These are phyloP conservation scores for Perccottus glenii DNA, from an alignment of 2,113 vertebrate species.

Conservation along the genomic window DNA sequence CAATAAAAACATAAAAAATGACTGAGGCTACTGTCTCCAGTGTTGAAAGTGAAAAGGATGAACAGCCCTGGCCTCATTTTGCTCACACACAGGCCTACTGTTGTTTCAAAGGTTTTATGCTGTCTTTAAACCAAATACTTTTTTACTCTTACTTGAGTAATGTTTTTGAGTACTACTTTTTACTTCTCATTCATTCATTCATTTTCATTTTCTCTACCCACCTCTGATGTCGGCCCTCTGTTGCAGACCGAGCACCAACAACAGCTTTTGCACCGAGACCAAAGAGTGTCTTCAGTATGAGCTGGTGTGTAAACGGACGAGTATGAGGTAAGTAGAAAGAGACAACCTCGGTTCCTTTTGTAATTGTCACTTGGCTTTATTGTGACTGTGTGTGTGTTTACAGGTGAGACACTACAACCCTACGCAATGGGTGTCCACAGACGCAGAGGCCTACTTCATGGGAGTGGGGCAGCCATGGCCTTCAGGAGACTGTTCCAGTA, in stretches of 20 bases:
- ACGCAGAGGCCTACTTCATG: conserved; percentile 80
- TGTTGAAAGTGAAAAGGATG: too few species aligned
- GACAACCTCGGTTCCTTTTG: neutral
- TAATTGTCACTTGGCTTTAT: conserved; percentile 1
- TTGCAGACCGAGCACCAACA: conserved; percentile 69
- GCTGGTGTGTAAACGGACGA: conserved; percentile 78
- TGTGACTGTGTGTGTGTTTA: conserved; percentile 14
- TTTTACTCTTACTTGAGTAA: too few species aligned
- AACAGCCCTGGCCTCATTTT: too few species aligned
- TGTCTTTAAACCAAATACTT: too few species aligned
- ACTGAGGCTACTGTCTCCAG: too few species aligned
- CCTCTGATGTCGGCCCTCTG: neutral
- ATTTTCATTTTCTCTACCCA: too few species aligned
- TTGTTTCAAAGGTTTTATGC: too few species aligned
- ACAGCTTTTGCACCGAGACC: conserved; percentile 77
- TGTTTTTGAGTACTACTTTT: too few species aligned
- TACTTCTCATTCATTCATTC: too few species aligned
- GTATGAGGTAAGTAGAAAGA: conserved; percentile 72
- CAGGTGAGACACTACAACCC: conserved; percentile 81
- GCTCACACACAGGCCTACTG: too few species aligned
- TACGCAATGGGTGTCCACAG: conserved; percentile 80
- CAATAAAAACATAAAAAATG: too few species aligned
- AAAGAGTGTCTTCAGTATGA: conserved; percentile 78
- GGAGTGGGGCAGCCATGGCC: conserved; percentile 81
- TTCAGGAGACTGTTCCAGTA: conserved; percentile 83